Conservation (phyloP, 2,113 vertebrate genomes). For the Brevimyrus niger region DNA sequence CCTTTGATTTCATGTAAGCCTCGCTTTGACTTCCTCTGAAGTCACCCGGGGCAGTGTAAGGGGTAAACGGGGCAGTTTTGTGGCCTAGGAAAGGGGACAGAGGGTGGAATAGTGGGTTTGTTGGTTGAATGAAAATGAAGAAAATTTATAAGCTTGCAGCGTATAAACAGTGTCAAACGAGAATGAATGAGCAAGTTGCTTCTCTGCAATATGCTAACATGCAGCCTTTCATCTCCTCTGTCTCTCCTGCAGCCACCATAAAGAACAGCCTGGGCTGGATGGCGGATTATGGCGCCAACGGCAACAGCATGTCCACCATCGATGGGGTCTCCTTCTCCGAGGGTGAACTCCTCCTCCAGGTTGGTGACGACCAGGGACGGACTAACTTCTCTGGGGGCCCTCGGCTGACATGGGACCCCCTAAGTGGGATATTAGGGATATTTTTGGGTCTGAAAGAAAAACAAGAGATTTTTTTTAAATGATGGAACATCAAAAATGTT, state of each 20-base stretch:
- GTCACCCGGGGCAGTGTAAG: constrained; percentile 3
- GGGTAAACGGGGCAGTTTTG: neutral
- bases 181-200: neutral
- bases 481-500: neutral
- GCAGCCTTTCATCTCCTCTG: constrained; percentile 1
- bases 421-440: neutral
- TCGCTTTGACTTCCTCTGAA: constrained; percentile 11
- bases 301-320: constrained; percentile 19
- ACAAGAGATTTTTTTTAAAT: neutral
- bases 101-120: constrained; percentile 10
- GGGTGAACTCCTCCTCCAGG: constrained; percentile 72
- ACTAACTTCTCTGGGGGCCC: neutral
- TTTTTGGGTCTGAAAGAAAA: neutral
- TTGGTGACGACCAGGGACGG: constrained; percentile 24
- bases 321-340: constrained; percentile 58
- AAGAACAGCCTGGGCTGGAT: neutral
- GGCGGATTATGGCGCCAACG: constrained; percentile 31
- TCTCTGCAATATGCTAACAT: neutral
- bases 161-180: neutral
- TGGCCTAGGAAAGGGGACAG: neutral
- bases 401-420: neutral
- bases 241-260: constrained; percentile 47
- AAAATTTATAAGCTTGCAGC: constrained; percentile 10
- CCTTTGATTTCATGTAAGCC: constrained; percentile 1
- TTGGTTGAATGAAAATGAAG: neutral